Conservation (phyloP, 2,888 invertebrate genomes). For the Netelia inedita region DNA sequence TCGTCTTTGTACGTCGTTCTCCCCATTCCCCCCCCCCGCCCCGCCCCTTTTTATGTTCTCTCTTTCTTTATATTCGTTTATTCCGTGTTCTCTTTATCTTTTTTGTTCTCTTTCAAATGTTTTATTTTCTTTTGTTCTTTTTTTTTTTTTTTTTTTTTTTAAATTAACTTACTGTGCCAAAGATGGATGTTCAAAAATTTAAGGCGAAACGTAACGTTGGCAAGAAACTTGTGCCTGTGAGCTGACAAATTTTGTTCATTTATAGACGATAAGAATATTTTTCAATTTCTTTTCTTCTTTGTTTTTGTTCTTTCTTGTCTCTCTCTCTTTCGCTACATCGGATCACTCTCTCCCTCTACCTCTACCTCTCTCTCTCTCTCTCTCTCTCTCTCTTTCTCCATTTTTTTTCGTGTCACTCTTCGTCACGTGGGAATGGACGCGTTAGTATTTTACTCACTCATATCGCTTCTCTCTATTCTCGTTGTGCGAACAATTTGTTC, state of each 20-base stretch:
- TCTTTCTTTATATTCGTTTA: constrained; percentile 61
- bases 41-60: constrained; percentile 66
- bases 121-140: constrained; percentile 68
- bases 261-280: constrained; percentile 60
- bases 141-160: constrained; percentile 71
- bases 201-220: constrained; percentile 72
- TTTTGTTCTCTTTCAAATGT: constrained; percentile 48
- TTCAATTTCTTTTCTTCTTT: constrained; percentile 29
- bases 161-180: constrained; percentile 81
- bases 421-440: constrained; percentile 8
- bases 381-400: constrained; percentile 15
- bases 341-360: no score
- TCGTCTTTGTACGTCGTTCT: background rate
- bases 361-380: constrained; percentile 11
- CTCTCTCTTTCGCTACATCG: no score
- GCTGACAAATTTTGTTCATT: constrained; percentile 76
- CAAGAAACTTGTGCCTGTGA: constrained; percentile 70
- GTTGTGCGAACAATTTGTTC: no score
- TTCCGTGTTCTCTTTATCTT: constrained; percentile 44
- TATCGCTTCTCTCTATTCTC: constrained; percentile 13
- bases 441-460: constrained; percentile 54
- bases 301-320: background rate
- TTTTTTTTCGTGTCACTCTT: constrained; percentile 17
- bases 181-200: constrained; percentile 82
- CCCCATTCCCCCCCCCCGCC: background rate